Base-by-base conservation (phyloP, 2,888 invertebrate species). In the Ophion obscuratus region DNA sequence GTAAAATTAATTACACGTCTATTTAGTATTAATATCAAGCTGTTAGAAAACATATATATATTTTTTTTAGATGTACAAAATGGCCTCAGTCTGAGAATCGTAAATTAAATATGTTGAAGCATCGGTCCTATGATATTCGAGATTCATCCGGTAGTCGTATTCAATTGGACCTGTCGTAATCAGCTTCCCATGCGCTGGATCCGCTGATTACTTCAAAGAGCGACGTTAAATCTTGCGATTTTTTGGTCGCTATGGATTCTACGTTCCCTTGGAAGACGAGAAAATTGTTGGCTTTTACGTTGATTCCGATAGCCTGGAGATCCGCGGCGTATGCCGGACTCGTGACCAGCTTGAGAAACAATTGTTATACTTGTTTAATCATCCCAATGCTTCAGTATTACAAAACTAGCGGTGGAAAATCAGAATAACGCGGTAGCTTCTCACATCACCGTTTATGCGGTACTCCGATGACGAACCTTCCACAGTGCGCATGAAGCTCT, bases 211-310 rank as follows among this genome's bases (percentile, higher is more conserved):
- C 99, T 93, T 99, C 99, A 95, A 99, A 99, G 47, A 99, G 95
- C 0, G 97, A 97, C 0, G 99, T 99, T 92, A 99, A 96, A 94
- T 99, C 99, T 93, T 99, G 99, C 0, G 99, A 99, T 94, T 98
- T 99, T 95, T 99, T 99, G 99, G 99, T 99, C 11, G 99, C 99
- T 90, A 99, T 99, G 81, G 98, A 99, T 94, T 99, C 99, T 0
- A 99, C 99, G 0, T 99, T 99, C 0, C 99, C 99, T 96, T 99
- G 99, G 94, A 99, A 99, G 6, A 99, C 99, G 68, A 99, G 95
- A 94, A 99, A 99, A 94, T 99, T 99, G 94, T 99, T 99, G 0
- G 99, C 99, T 94, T 99, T 99, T 57, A 99, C 99, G 94, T 99
- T 99, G 91, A 99, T 99, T 59, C 99, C 98, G 75, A 99, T 95